A percentile compares a stretch with the other conserved stretches of the same genome.
Conservation (phyloP, 2,797 vertebrate species). For the Mormyrops boulengeri region DNA sequence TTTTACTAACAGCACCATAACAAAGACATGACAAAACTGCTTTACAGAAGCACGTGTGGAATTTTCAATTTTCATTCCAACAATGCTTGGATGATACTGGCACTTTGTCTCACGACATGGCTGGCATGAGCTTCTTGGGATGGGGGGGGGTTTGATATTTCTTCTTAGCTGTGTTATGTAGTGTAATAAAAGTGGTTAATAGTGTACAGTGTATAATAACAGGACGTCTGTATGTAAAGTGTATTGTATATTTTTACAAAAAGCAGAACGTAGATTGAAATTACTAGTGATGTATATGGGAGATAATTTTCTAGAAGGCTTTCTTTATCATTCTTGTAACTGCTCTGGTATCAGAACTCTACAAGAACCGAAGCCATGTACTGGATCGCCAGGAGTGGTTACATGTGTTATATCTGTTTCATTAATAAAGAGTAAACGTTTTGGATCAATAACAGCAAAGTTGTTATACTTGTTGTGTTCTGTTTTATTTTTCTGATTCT, state of each 20-base stretch:
- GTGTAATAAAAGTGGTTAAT: slow-evolving; percentile 32
- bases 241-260: slow-evolving; percentile 35
- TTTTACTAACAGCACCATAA: not conserved
- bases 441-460: slow-evolving; percentile 10
- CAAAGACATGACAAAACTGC: slow-evolving; percentile 7
- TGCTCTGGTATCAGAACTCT: slow-evolving; percentile 21
- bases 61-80: slow-evolving; percentile 17
- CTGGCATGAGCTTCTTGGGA: slow-evolving; percentile 21
- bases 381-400: slow-evolving; percentile 17
- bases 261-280: slow-evolving; percentile 20
- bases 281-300: slow-evolving; percentile 21
- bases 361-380: slow-evolving; percentile 24
- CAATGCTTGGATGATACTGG: slow-evolving; percentile 13
- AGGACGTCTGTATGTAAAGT: slow-evolving; percentile 30
- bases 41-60: slow-evolving; percentile 23
- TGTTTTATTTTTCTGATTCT: not conserved
- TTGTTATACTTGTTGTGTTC: not conserved
- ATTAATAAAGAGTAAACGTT: slow-evolving; percentile 32
- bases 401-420: slow-evolving; percentile 25
- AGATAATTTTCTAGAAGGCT: slow-evolving; percentile 24
- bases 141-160: slow-evolving; percentile 21
- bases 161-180: slow-evolving; percentile 29
- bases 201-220: slow-evolving; percentile 41
- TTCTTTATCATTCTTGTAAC: slow-evolving; percentile 23
- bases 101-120: slow-evolving; percentile 7